Evolutionary conservation across 1,140 invertebrate genomes (phyloP).

Genomic region (Orchesella cincta): DNA sequence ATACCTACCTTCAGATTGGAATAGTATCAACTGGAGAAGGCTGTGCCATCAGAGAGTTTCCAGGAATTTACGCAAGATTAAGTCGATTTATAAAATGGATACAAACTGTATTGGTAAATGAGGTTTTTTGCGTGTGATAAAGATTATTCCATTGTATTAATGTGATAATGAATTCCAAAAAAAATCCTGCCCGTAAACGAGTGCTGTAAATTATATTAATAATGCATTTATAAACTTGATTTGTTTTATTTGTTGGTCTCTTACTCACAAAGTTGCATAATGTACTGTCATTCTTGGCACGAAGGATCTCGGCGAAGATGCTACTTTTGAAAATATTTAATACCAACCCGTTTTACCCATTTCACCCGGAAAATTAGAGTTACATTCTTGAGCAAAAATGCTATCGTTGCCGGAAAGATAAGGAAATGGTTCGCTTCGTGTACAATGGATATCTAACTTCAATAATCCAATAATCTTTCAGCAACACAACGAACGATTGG

Average conservation of each 20-base stretch:
- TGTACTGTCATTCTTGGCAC: slow-evolving; percentile 6
- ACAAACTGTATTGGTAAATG: too few relatives aligned
- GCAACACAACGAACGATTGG: not conserved
- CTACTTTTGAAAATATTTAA: not conserved
- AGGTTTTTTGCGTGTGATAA: too few relatives aligned
- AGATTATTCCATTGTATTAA: too few relatives aligned
- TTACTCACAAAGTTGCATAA: too few relatives aligned
- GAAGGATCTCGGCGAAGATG: slow-evolving; percentile 15
- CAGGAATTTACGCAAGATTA: not conserved
- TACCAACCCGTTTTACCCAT: slow-evolving; percentile 2
- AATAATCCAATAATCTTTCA: not conserved
- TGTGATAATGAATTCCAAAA: too few relatives aligned
- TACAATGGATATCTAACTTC: not conserved
- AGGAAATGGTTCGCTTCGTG: not conserved
- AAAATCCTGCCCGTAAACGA: too few relatives aligned
- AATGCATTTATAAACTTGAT: too few relatives aligned
- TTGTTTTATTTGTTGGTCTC: too few relatives aligned
- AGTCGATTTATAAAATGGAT: slow-evolving; percentile 22
- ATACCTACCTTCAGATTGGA: slow-evolving; percentile 5
- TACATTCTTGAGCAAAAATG: not conserved
- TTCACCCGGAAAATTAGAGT: not conserved
- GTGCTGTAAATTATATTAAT: too few relatives aligned
- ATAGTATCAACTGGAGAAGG: not conserved
- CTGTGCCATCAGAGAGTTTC: not conserved
- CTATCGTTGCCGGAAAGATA: slow-evolving; percentile 1